Conservation (phyloP, 2,888 invertebrate species). For the Leucania comma region DNA sequence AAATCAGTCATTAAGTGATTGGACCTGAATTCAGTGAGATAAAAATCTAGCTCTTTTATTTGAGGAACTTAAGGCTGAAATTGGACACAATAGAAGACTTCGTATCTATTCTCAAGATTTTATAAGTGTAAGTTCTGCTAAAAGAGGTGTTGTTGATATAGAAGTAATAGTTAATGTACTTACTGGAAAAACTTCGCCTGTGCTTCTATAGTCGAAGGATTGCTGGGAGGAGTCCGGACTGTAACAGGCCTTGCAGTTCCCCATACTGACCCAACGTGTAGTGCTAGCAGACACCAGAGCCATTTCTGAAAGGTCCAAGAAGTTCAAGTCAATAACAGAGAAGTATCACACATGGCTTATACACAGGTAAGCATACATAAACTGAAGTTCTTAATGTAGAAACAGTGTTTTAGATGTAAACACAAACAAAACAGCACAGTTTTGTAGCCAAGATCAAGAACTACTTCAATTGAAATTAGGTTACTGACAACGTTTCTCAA, state of each 20-base stretch:
- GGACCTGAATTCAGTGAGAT: conserved; percentile 3
- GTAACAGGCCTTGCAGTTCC: conserved; percentile 71
- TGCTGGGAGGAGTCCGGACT: conserved; percentile 75
- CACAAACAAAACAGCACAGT: not conserved
- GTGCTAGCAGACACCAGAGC: conserved; percentile 78
- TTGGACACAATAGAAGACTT: not conserved
- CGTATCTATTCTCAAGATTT: not conserved
- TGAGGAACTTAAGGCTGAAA: not conserved
- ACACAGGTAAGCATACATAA: not conserved
- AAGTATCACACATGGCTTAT: too few relatives aligned
- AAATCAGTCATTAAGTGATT: conserved; percentile 28
- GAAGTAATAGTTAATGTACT: conserved; percentile 67
- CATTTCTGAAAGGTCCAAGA: conserved; percentile 77
- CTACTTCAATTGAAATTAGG: conserved; percentile 1
- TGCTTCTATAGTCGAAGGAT: conserved; percentile 81
- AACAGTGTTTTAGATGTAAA: not conserved
- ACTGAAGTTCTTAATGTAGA: not conserved
- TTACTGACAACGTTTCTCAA: conserved; percentile 1
- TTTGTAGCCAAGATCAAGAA: not conserved
- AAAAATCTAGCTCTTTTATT: not conserved
- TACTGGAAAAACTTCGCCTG: conserved; percentile 90
- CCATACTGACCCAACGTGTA: conserved; percentile 76
- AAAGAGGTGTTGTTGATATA: not conserved
- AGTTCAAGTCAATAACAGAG: not conserved
- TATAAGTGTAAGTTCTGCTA: not conserved